phyloP scores from a whole-genome alignment of 2,113 vertebrate species.

The Bombycilla garrulus region DNA sequence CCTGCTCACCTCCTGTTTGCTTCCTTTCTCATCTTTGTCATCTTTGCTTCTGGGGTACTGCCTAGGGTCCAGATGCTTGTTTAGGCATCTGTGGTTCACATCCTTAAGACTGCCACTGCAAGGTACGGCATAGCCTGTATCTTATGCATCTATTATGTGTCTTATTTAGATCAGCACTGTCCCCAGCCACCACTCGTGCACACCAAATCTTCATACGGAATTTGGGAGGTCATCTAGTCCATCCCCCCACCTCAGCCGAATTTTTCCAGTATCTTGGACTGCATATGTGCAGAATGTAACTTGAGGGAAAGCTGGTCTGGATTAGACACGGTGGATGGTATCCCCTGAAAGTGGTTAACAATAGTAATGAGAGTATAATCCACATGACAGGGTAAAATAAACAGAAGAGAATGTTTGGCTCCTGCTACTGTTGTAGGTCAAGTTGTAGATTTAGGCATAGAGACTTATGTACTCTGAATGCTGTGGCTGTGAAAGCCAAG shows the following conservation, averaged over 20 bases:
- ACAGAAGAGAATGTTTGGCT: background rate
- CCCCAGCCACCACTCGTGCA: background rate
- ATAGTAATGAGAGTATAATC: background rate
- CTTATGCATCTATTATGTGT: background rate
- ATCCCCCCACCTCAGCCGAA: background rate
- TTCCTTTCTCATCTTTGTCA: background rate
- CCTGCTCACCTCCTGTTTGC: background rate
- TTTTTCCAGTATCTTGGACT: background rate
- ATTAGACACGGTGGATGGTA: background rate
- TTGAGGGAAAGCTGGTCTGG: background rate
- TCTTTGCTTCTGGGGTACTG: background rate
- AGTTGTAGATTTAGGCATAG: background rate
- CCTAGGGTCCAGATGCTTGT: background rate
- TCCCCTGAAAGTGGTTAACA: background rate
- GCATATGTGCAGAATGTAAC: accelerated
- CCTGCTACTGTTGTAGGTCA: background rate
- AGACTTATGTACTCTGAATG: background rate
- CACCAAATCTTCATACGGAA: background rate
- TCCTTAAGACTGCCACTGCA: background rate
- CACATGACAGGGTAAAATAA: background rate
- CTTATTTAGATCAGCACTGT: background rate
- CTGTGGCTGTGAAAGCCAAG: background rate
- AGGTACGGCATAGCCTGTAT: background rate
- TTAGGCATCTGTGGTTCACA: background rate
- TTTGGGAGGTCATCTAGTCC: background rate